Evolutionary conservation across 2,888 invertebrate genomes (phyloP), one percentile per base, ranked within the genome.

Genomic region (Drosophila multiciliata): DNA sequence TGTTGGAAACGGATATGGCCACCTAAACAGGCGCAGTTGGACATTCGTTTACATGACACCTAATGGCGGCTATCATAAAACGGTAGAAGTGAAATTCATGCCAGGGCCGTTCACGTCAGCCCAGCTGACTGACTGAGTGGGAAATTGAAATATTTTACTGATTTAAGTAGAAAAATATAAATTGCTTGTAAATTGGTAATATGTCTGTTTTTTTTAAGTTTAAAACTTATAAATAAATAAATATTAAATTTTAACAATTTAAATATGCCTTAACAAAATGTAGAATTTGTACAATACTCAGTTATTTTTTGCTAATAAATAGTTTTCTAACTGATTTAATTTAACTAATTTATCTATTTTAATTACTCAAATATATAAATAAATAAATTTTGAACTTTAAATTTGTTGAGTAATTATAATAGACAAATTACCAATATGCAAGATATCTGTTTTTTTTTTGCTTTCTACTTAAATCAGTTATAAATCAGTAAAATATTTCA

Each of bases 11-110:
- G 55, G 42, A 73, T 53, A 73, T 54, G 58, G 54, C 32, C 23
- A 73, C 42, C 77, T 65, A 69, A 81, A 73, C 80, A 73, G 66
- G 65, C 60, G 73, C 81, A 75, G 73, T 66, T 81, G 89, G 68
- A 89, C 89, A 82, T 89, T 84, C 83, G 84, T 87, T 84, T 81
- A 82, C 73, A 73, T 57, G 86, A 73, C 71, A 73, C 80, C 59
- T 66, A 69, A 76, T 76, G 64, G 62, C 59, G 63, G 42, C 53
- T 32, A 50, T 42, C 45, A 26, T 36, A 38, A 20, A 52, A 32
- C 17, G 50, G 23, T 26, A 35, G 52, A 23, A 33, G 52, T 42
- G 11, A 57, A 64, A 63, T 57, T 55, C 58, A 48, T 38, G 42
- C 53, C 65, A 49, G 64, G 50, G 59, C 67, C 75, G 63, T 45